phyloP scores from a whole-genome alignment of 2,113 vertebrate species.

The Tupaia chinensis region DNA sequence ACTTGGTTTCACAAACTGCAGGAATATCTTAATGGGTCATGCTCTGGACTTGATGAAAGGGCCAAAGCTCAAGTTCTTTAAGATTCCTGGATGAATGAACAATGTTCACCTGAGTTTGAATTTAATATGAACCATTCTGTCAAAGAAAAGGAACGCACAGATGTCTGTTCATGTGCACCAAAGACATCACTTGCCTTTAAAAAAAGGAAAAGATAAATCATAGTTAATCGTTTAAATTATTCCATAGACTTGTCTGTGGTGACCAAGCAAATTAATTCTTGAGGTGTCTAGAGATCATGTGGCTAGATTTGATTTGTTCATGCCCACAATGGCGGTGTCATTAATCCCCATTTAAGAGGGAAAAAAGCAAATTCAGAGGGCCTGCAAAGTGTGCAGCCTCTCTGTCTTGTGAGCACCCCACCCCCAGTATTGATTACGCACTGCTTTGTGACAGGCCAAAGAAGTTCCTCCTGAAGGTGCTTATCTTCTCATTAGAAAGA shows the following conservation, averaged over 20 bases:
- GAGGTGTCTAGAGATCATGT: conserved; percentile 76
- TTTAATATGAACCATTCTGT: conserved; percentile 81
- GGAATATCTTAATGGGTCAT: conserved; percentile 63
- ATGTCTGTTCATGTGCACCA: conserved; percentile 56
- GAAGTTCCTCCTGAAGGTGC: background rate
- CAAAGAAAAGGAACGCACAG: conserved; percentile 78
- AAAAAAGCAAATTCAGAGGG: conserved; percentile 9
- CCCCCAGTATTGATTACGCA: background rate
- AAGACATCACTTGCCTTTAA: conserved; percentile 81
- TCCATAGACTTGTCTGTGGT: conserved; percentile 78
- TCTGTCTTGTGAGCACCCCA: background rate
- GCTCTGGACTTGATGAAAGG: conserved; percentile 68
- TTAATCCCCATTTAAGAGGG: conserved; percentile 78
- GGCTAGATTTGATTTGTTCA: conserved; percentile 79
- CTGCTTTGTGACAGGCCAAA: background rate
- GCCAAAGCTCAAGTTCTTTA: conserved; percentile 73
- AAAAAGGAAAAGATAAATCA: conserved; percentile 59
- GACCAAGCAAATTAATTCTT: conserved; percentile 84
- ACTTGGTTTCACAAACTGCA: conserved; percentile 54
- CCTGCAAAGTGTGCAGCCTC: background rate
- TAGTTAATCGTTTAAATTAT: conserved; percentile 81
- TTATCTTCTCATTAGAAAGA: conserved; percentile 49
- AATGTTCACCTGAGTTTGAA: conserved; percentile 80
- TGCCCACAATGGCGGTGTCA: conserved; percentile 62
- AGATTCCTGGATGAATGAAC: conserved; percentile 76